Base-by-base conservation (phyloP, 2,113 vertebrate species). In the Xenopus laevis region DNA sequence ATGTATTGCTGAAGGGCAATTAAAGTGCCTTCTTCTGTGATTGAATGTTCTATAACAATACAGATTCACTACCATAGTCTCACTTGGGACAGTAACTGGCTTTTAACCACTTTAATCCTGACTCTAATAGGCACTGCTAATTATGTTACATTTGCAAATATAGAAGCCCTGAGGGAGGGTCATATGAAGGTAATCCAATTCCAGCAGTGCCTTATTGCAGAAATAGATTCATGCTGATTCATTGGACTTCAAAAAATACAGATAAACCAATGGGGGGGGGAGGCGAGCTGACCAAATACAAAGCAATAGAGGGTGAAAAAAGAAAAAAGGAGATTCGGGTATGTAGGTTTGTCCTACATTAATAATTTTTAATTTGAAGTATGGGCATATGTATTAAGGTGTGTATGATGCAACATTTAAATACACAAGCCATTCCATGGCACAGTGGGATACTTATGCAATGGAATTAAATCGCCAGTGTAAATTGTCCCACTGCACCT, bases 101-200 rank as follows among this genome's bases (percentile, higher is more conserved):
- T 77, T 77, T 77, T 77, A 77, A 77, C 74, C 74, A 77, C 74
- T 77, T 77, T 77, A 77, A 77, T 77, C 74, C 74, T 70, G 66
- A 77, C 74, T 68, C 74, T 77, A 77, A 77, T 77, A 77, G 74
- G 74, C 74, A 77, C 64, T 77, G 74, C 74, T 77, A 77, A 77
- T 77, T 77, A 67, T 70, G 74, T 77, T 77, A 77, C 74, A 77
- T 77, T 77, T 77, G 74, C 67, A 77, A 77, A 77, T 77, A 67
- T 77, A 77, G 74, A 77, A 70, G 74, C 74, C 74, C 74, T 77
- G 20, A 77, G 74, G 74, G 74, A 77, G 74, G 74, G 74, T 77
- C 74, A 77, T 63, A 77, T 77, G 74, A 77, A 77, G 74, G 74
- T 77, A 77, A 77, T 77, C 74, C 74, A 77, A 77, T 77, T 77